Evolutionary conservation across 2,113 vertebrate genomes (phyloP).

Genomic region (Philantomba maxwellii): DNA sequence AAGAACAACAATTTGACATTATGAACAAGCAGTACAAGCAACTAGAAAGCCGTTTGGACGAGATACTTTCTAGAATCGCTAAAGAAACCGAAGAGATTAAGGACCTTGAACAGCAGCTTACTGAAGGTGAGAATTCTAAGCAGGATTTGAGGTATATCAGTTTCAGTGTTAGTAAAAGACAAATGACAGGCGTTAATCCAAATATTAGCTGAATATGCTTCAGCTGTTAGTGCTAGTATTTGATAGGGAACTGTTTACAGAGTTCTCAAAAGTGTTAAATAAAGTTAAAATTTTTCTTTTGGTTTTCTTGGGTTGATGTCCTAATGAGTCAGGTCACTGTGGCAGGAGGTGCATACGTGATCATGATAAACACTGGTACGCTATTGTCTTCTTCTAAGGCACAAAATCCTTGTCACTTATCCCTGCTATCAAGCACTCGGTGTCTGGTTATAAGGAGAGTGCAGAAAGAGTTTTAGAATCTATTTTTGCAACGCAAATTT

Average conservation of each 20-base stretch:
- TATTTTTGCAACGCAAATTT: background rate
- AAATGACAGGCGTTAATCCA: background rate
- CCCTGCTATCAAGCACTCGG: background rate
- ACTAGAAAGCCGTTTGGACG: constrained; percentile 87
- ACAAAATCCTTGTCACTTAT: background rate
- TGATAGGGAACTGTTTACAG: background rate
- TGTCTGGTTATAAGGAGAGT: background rate
- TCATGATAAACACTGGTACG: background rate
- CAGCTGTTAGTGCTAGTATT: background rate
- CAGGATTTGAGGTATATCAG: background rate
- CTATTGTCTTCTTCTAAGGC: background rate
- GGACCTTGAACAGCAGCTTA: constrained; percentile 94
- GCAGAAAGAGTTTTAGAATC: background rate
- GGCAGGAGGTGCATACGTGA: background rate
- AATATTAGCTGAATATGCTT: background rate
- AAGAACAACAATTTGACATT: constrained; percentile 82
- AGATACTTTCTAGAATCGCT: constrained; percentile 89
- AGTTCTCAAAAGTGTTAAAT: background rate
- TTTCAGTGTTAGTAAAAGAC: background rate
- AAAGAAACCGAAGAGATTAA: constrained; percentile 93
- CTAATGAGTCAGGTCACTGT: background rate
- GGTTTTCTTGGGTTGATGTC: background rate
- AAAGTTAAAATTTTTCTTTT: background rate
- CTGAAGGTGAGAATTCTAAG: constrained; percentile 83
- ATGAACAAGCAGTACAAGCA: constrained; percentile 85